Percentiles rank a stretch among this genome's conserved stretches.
Evolutionary conservation across 1,140 invertebrate species (phyloP).

Genomic region (Drosophila malerkotliana): DNA sequence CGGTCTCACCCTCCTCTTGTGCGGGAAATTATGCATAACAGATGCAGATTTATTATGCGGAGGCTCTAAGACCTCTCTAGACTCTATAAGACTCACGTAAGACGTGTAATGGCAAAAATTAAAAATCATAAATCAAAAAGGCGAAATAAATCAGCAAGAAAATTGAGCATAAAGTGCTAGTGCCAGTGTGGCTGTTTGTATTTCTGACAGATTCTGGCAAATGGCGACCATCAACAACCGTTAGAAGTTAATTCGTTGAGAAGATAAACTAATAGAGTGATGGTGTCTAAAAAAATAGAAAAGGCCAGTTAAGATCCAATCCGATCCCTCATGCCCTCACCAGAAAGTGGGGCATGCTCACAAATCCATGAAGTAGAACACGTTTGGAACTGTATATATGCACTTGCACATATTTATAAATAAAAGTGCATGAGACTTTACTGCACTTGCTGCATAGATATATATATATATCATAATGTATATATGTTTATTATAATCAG

Average conservation of each 20-base stretch:
- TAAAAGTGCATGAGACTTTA: constrained; percentile 11
- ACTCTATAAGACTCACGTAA: constrained; percentile 2
- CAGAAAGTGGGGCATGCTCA: constrained; percentile 48
- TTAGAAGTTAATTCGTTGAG: constrained; percentile 22
- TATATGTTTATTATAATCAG: neutral
- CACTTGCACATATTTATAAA: constrained; percentile 18
- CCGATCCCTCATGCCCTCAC: constrained; percentile 31
- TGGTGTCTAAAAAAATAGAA: too few species aligned
- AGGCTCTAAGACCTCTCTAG: constrained; percentile 25
- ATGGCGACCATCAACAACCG: constrained; percentile 38
- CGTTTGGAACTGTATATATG: constrained; percentile 43
- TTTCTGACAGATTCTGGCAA: neutral
- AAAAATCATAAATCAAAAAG: constrained; percentile 73
- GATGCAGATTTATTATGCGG: constrained; percentile 75
- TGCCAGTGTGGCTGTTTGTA: constrained; percentile 15
- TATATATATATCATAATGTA: neutral
- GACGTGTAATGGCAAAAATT: constrained; percentile 52
- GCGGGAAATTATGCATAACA: constrained; percentile 66
- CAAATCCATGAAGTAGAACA: constrained; percentile 48
- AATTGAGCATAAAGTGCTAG: constrained; percentile 46
- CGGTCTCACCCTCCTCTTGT: constrained; percentile 5
- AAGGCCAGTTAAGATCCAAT: too few species aligned
- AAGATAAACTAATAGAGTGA: too few species aligned
- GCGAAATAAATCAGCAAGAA: constrained; percentile 67
- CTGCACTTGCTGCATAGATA: neutral